Evolutionary conservation across 2,113 vertebrate genomes (phyloP).

Genomic region (Tetrao urogallus): DNA sequence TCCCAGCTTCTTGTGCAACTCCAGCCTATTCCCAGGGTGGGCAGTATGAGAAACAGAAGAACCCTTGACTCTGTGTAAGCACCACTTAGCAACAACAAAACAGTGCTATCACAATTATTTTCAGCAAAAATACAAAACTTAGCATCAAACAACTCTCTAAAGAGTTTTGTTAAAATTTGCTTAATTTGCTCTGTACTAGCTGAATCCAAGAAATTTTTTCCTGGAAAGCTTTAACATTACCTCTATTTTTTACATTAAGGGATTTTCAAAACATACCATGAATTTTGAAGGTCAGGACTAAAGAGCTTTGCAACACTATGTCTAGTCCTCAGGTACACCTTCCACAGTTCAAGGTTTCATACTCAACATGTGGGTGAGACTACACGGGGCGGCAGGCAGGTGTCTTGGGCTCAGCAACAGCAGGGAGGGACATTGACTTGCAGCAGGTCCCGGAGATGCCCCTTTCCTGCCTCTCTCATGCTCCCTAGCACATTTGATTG

Average conservation of each 20-base stretch:
- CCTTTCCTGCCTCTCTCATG: background rate
- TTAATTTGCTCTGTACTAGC: background rate
- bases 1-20: background rate
- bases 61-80: background rate
- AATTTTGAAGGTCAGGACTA: background rate
- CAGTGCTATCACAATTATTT: background rate
- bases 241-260: background rate
- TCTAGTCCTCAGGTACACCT: background rate
- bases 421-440: background rate
- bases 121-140: background rate
- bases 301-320: background rate
- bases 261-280: background rate
- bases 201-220: background rate
- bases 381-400: accelerated
- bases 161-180: too few relatives aligned
- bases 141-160: background rate
- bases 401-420: background rate
- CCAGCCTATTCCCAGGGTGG: background rate
- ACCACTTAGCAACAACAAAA: background rate
- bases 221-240: background rate
- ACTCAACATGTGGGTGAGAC: background rate
- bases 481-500: accelerated
- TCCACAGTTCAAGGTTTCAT: background rate
- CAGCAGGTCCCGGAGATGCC: background rate
- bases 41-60: background rate